Evolutionary conservation across 2,888 invertebrate genomes (phyloP).

Genomic region (Carabus problematicus): DNA sequence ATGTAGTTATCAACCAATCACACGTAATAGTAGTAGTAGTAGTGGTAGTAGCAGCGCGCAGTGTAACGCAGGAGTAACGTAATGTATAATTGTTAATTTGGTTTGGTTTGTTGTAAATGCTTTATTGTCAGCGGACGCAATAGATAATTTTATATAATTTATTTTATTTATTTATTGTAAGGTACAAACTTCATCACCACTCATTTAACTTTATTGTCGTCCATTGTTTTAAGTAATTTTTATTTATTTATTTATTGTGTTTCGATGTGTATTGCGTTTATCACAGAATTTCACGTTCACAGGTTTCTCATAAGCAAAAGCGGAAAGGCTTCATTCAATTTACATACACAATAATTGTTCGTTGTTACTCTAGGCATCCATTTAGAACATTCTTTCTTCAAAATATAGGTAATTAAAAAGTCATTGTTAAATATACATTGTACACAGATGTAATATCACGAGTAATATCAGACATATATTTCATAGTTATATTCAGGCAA

Average conservation of each 20-base stretch:
- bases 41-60: background rate
- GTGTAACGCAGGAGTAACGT: too few relatives aligned
- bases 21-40: background rate
- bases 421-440: too few relatives aligned
- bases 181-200: background rate
- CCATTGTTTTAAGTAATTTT: constrained; percentile 17
- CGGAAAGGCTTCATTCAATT: too few relatives aligned
- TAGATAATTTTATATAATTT: constrained; percentile 27
- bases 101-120: constrained; percentile 19
- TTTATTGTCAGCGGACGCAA: constrained; percentile 41
- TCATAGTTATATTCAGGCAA: too few relatives aligned
- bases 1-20: constrained; percentile 6
- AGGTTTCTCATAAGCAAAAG: background rate
- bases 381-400: too few relatives aligned
- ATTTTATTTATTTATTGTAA: constrained; percentile 5
- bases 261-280: constrained; percentile 41
- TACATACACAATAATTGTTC: too few relatives aligned
- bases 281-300: constrained; percentile 26
- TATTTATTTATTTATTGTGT: constrained; percentile 13
- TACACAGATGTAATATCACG: too few relatives aligned
- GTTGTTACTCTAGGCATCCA: too few relatives aligned
- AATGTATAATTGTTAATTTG: too few relatives aligned
- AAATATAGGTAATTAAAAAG: too few relatives aligned
- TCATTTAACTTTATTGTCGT: constrained; percentile 28
- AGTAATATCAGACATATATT: too few relatives aligned